Evolutionary conservation across 2,888 invertebrate genomes (phyloP).

Genomic region (Sarcophaga variegata): DNA sequence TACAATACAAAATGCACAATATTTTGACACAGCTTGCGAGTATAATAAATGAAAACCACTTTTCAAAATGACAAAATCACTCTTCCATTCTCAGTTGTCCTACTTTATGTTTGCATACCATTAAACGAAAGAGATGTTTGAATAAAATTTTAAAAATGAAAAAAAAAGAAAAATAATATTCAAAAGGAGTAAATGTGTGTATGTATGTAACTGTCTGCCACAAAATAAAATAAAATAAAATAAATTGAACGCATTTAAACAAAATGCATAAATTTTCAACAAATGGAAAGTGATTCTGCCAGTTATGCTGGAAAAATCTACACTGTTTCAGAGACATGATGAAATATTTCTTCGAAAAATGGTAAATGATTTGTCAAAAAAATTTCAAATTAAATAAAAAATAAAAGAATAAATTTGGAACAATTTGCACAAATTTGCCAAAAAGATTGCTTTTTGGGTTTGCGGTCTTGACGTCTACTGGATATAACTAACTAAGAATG

Average conservation of each 20-base stretch:
- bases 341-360: neutral
- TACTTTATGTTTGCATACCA: neutral
- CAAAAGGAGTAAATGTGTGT: neutral
- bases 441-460: too few species aligned
- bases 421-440: too few species aligned
- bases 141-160: conserved; percentile 7
- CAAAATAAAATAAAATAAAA: too few species aligned
- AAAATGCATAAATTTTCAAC: neutral
- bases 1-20: neutral
- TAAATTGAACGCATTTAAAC: neutral
- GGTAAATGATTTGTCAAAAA: neutral
- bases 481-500: too few species aligned
- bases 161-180: neutral
- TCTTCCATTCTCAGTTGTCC: neutral
- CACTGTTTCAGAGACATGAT: neutral
- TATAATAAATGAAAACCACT: neutral
- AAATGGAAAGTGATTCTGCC: neutral
- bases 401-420: neutral
- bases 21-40: neutral
- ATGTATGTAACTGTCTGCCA: too few species aligned
- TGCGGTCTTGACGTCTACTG: too few species aligned
- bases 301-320: neutral
- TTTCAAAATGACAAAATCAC: conserved; percentile 11
- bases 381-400: neutral
- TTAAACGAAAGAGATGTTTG: neutral